These are phyloP conservation scores for Phrixothrix hirtus DNA, from an alignment of 2,888 invertebrate genomes.

Conservation along the genomic window DNA sequence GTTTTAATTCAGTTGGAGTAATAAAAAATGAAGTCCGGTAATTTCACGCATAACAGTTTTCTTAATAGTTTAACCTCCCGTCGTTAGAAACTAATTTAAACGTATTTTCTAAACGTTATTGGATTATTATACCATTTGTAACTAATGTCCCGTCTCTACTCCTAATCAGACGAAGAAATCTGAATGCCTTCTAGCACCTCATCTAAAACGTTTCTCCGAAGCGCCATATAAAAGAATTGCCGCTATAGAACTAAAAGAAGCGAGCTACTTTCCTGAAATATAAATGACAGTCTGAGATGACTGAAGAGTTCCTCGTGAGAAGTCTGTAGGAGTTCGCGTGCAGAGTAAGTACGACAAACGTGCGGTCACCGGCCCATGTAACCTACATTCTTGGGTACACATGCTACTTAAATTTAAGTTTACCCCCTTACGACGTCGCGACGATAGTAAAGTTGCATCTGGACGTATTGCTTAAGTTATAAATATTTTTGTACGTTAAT, in stretches of 20 bases:
- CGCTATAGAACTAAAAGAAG: slow-evolving; percentile 15
- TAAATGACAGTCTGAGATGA: slow-evolving; percentile 22
- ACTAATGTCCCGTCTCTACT: slow-evolving; percentile 12
- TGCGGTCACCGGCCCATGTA: slow-evolving; percentile 43
- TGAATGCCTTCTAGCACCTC: too few relatives aligned
- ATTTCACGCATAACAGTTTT: too few relatives aligned
- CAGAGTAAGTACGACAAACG: slow-evolving; percentile 41
- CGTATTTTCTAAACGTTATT: too few relatives aligned
- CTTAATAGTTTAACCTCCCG: too few relatives aligned
- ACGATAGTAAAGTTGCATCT: background rate
- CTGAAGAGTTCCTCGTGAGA: slow-evolving; percentile 21
- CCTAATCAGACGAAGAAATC: too few relatives aligned
- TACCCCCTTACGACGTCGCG: slow-evolving; percentile 18
- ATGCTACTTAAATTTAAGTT: slow-evolving; percentile 38
- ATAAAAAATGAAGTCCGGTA: too few relatives aligned
- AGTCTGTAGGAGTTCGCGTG: slow-evolving; percentile 40
- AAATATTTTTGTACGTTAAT: background rate
- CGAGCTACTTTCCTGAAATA: slow-evolving; percentile 33
- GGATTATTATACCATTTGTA: too few relatives aligned
- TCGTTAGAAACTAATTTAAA: too few relatives aligned
- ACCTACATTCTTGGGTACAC: slow-evolving; percentile 40
- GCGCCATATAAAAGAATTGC: slow-evolving; percentile 12
- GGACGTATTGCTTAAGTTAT: background rate
- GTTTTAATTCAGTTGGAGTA: too few relatives aligned
- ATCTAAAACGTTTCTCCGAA: slow-evolving; percentile 2